Base-by-base conservation (phyloP, 2,888 invertebrate species). In the Psylliodes chrysocephalus region DNA sequence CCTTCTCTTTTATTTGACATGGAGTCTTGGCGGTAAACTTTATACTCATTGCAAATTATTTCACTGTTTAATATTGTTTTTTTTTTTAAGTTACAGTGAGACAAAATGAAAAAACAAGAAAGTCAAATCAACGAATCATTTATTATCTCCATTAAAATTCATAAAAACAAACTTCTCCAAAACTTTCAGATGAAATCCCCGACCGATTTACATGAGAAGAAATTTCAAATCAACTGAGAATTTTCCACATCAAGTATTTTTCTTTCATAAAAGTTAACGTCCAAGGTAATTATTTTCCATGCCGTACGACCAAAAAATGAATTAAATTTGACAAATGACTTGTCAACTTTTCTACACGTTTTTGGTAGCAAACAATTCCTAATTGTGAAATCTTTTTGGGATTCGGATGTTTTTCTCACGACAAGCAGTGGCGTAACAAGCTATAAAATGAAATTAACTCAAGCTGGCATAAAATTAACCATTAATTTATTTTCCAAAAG, bases 321-420 rank as follows among this genome's bases (percentile, higher is more conserved):
- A 52, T 52, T 52, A 33, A 22, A 60, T 60, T 60, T 60, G 60
- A 60, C 60, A 51, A 60, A 60, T 60, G 51, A 60, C 51, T 52
- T 52, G 60, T 33, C 49, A 38, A 49, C 38, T 57, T 57, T 44
- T 17, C 25, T 42, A 44, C 33, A 30, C 28, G 38, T 54, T 54
- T n/a, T 40, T 42, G 12, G 6, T 2, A 25, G 6, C 55, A 19
- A 55, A 55, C 44, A 55, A 55, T 44, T 22, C 19, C 28, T 18
- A 19, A 46, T 44, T 40, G 55, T 44, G 19, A 17, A 18, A 42
- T 25, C 14, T 28, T 28, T 54, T 42, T n/a, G 28, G 17, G 25
- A n/a, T 54, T 28, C 15, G 6, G 17, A 54, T 28, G 28, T 25
- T 42, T 40, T 28, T 28, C 12, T 14, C 4, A 1, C 14, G 14